Evolutionary conservation across 2,113 vertebrate species (phyloP).

Genomic region (Rattus rattus): DNA sequence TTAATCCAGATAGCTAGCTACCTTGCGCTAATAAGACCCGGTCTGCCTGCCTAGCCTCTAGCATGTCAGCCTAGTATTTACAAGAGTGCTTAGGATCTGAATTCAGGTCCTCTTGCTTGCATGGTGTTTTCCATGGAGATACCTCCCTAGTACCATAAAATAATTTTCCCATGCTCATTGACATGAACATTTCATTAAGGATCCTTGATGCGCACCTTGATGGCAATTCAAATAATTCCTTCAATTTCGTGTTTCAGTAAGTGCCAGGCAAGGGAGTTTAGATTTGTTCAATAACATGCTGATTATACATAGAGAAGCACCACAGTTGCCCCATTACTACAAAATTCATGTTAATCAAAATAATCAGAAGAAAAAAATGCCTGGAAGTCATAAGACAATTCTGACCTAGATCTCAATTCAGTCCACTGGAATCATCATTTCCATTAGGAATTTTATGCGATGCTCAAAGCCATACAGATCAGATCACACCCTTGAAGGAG

Average conservation of each 20-base stretch:
- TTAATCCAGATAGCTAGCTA: not conserved
- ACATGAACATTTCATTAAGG: not conserved
- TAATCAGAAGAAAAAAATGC: not conserved
- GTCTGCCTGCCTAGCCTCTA: not conserved
- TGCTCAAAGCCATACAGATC: not conserved
- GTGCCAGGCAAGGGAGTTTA: not conserved
- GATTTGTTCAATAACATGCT: not conserved
- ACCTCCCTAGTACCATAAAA: too few species aligned
- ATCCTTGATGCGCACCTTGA: not conserved
- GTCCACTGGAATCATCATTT: not conserved
- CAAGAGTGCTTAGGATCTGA: not conserved
- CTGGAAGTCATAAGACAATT: not conserved
- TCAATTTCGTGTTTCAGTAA: not conserved
- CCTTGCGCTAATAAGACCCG: not conserved
- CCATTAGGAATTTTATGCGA: not conserved
- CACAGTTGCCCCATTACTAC: too few species aligned
- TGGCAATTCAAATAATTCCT: not conserved
- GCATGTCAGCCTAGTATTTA: not conserved
- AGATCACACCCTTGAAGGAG: not conserved
- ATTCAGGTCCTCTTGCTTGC: not conserved
- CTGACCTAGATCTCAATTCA: not conserved
- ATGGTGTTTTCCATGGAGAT: too few species aligned
- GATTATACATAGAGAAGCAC: not conserved
- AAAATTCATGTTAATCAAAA: not conserved
- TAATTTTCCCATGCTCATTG: not conserved